These are phyloP conservation scores for Hybos culiciformis DNA, from an alignment of 2,888 invertebrate genomes.

Conservation along the genomic window DNA sequence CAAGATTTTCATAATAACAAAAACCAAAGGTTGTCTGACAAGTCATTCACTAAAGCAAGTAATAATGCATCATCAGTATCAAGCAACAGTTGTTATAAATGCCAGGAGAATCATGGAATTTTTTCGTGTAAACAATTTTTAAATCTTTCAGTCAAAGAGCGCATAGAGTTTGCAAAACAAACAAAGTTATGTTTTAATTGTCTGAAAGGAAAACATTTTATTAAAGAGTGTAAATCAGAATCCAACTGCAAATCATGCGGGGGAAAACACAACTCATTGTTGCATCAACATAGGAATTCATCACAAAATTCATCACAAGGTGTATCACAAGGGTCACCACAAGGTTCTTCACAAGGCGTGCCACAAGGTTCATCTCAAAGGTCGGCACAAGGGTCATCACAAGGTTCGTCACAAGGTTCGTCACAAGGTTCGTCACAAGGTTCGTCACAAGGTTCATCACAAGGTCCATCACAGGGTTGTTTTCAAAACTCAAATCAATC, in stretches of 20 bases:
- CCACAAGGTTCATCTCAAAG: too few relatives aligned
- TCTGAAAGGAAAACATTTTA: neutral
- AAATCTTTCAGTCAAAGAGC: neutral
- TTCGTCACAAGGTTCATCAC: too few relatives aligned
- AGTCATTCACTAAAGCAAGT: neutral
- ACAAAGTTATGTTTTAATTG: constrained; percentile 5
- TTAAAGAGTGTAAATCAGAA: constrained; percentile 6
- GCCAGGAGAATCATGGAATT: neutral
- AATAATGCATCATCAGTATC: neutral
- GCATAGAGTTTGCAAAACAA: constrained; percentile 7
- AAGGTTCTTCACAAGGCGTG: too few relatives aligned
- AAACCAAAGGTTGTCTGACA: neutral
- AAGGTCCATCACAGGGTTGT: too few relatives aligned
- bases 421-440: too few relatives aligned
- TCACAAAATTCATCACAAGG: too few relatives aligned
- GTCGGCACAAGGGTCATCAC: too few relatives aligned
- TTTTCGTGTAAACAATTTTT: neutral
- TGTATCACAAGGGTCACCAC: too few relatives aligned
- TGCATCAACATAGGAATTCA: too few relatives aligned
- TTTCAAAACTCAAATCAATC: neutral
- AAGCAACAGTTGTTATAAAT: neutral
- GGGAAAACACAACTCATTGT: constrained; percentile 6
- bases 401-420: too few relatives aligned
- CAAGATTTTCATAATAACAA: neutral
- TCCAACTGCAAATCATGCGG: constrained; percentile 4